Base-by-base conservation (phyloP, 1,140 invertebrate species). In the Triops cancriformis region DNA sequence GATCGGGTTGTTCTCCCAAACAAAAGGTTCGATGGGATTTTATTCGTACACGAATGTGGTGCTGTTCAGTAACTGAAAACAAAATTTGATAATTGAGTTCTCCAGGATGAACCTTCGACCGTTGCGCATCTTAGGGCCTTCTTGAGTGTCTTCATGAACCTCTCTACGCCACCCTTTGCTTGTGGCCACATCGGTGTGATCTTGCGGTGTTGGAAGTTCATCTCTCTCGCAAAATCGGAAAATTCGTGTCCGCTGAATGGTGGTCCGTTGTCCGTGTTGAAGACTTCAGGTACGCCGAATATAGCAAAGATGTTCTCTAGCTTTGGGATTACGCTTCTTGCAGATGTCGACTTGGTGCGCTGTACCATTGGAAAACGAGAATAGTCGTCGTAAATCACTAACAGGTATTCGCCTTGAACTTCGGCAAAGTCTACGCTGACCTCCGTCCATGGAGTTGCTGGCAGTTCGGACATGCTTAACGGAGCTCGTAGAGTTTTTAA, bases 321-420 rank as follows among this genome's bases (percentile, higher is more conserved):
- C n/a, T n/a, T n/a, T n/a, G n/a, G n/a, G n/a, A n/a, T n/a, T n/a
- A n/a, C n/a, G n/a, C n/a, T n/a, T n/a, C n/a, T n/a, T 41, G 76
- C 73, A 73, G 77, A 81, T 77, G 31, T 81, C 75, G 14, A 80
- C 76, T 27, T 78, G 79, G 28, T 81, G 76, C 45, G 80, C 77
- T 81, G 79, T 11, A 82, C 81, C 10, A 81, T 75, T 12, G 82
- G 81, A 78, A 81, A 83, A 73, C 81, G 51, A n/a, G 82, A 82
- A 77, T 81, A 82, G 64, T 82, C 80, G 79, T 83, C 80, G 1
- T 80, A 77, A n/a, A 82, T 51, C 11, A 82, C 83, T 26, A 82
- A 72, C 18, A 82, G 75, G 76, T 81, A 81, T 41, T 82, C 76
- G 42, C 80, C 80, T 27, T 31, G 81, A 6, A 83, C 81, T 72